Percentiles rank a stretch among this genome's conserved stretches.
Evolutionary conservation across 1,140 invertebrate species (phyloP).

Genomic region (Doryteuthis pealeii): DNA sequence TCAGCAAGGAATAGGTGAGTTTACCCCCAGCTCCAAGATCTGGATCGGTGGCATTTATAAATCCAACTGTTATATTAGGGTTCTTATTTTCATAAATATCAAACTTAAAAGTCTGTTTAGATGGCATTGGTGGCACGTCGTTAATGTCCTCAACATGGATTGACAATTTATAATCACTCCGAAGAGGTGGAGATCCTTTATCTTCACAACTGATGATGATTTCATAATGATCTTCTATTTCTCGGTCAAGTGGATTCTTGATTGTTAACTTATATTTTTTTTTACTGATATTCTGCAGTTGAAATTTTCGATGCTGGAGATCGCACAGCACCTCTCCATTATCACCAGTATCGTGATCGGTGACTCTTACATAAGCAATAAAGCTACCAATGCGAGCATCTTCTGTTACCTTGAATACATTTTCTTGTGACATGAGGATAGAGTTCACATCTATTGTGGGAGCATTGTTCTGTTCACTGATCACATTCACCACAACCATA

Average conservation of each 20-base stretch:
- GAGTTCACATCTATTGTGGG: conserved; percentile 74
- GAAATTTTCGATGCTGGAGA: conserved; percentile 28
- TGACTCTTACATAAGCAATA: conserved; percentile 43
- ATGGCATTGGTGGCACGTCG: too few relatives aligned
- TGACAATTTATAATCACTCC: conserved; percentile 63
- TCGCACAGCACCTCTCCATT: conserved; percentile 39
- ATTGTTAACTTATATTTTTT: conserved; percentile 34
- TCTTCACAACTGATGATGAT: conserved; percentile 27
- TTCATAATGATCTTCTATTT: conserved; percentile 19
- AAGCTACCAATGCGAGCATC: conserved; percentile 30
- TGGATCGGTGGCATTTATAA: conserved; percentile 25
- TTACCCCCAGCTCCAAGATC: conserved; percentile 25
- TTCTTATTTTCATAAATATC: conserved; percentile 31
- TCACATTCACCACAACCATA: conserved; percentile 67
- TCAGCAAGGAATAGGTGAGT: conserved; percentile 24
- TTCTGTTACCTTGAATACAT: conserved; percentile 38
- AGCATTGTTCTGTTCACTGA: conserved; percentile 90
- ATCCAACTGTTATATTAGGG: conserved; percentile 26
- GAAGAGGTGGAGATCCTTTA: conserved; percentile 63
- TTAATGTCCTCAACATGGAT: too few relatives aligned
- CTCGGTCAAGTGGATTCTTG: conserved; percentile 33
- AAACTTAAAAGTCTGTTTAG: conserved; percentile 28
- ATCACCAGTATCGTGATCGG: conserved; percentile 49
- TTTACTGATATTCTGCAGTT: conserved; percentile 31
- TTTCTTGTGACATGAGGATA: conserved; percentile 21